phyloP scores from a whole-genome alignment of 2,113 vertebrate genomes.

The Saccopteryx bilineata region DNA sequence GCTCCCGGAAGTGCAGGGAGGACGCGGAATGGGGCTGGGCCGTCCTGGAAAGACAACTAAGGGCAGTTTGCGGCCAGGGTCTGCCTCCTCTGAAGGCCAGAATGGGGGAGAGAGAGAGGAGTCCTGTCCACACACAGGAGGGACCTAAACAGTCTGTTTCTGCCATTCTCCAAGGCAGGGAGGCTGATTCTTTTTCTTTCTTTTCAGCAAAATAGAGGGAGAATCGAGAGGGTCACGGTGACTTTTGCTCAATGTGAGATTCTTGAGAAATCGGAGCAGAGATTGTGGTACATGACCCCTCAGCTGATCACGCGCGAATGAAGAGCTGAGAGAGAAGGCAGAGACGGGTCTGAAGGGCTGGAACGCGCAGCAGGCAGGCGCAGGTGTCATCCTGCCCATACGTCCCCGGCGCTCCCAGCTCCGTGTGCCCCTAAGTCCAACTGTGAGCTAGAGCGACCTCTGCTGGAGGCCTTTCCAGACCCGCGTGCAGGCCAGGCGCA shows the following conservation, averaged over 20 bases:
- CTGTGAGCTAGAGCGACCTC: not conserved
- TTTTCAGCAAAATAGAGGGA: not conserved
- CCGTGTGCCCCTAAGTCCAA: not conserved
- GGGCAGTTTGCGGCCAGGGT: not conserved
- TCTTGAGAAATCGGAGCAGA: not conserved
- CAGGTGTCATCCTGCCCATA: not conserved
- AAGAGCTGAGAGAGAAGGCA: not conserved
- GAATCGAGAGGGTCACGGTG: not conserved
- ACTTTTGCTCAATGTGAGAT: not conserved
- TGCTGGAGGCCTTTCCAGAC: not conserved
- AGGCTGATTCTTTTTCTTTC: not conserved
- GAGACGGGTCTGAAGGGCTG: not conserved
- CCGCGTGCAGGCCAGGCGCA: not conserved
- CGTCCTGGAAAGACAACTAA: conserved; percentile 38
- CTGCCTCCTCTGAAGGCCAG: not conserved
- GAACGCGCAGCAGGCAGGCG: not conserved
- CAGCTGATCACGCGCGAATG: not conserved
- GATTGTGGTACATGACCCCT: not conserved
- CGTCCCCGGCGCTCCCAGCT: not conserved
- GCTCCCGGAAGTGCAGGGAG: not conserved
- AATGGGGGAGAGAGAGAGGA: not conserved
- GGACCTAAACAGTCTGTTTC: not conserved
- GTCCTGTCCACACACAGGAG: not conserved
- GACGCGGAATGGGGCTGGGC: not conserved
- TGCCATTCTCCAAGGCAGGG: not conserved